A percentile compares a stretch with the other conserved stretches of the same genome.
These are phyloP conservation scores for Brachyrhaphis roseni DNA, from an alignment of 2,797 vertebrate genomes.

Conservation along the genomic window DNA sequence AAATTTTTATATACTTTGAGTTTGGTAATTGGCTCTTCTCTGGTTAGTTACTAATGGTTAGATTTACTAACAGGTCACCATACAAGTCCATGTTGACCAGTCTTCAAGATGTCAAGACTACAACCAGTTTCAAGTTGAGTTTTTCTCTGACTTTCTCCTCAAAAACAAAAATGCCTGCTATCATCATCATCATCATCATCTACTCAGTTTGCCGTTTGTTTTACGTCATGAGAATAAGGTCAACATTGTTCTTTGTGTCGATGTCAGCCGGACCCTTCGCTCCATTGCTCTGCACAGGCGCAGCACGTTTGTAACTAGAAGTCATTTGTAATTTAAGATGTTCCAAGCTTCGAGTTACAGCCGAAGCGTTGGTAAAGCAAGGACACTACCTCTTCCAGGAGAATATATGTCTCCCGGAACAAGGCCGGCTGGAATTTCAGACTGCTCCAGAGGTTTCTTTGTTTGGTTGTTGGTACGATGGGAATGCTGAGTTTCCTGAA, in stretches of 20 bases:
- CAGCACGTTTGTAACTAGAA: conserved; percentile 45
- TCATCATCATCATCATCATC: neutral
- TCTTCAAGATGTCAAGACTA: neutral
- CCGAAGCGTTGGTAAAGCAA: conserved; percentile 31
- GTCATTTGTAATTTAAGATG: conserved; percentile 57
- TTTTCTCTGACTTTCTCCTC: neutral
- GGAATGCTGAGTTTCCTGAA: neutral
- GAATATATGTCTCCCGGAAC: conserved; percentile 20
- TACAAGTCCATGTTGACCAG: neutral
- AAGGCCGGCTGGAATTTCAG: neutral
- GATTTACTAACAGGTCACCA: neutral
- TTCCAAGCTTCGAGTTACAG: conserved; percentile 34
- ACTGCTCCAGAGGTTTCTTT: neutral
- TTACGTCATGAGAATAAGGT: neutral
- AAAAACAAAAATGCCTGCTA: neutral
- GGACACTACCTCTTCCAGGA: conserved; percentile 34
- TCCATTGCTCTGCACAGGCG: neutral
- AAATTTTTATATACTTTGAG: neutral
- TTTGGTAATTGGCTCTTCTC: neutral
- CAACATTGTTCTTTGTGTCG: neutral
- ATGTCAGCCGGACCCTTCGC: conserved; percentile 9
- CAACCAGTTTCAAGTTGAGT: neutral
- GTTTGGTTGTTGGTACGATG: neutral
- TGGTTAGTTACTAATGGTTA: neutral
- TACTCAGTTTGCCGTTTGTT: neutral